phyloP scores from a whole-genome alignment of 2,797 vertebrate species.

The Florisuga fusca region DNA sequence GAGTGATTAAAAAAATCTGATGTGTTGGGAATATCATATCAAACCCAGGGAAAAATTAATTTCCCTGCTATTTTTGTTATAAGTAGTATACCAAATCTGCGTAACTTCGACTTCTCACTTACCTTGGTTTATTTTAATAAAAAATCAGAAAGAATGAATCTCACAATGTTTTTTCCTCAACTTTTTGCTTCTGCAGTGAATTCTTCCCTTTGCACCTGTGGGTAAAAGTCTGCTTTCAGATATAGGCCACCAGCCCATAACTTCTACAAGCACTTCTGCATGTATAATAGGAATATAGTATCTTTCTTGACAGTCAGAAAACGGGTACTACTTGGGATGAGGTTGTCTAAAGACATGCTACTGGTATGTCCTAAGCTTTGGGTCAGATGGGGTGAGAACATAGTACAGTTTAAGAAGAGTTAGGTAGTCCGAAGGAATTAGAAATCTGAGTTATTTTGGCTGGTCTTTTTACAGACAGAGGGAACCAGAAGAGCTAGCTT shows the following conservation, averaged over 20 bases:
- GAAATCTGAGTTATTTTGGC: background rate
- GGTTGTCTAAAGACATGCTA: background rate
- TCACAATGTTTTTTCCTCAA: background rate
- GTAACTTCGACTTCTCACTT: background rate
- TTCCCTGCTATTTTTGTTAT: background rate
- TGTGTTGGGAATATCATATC: background rate
- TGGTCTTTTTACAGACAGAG: background rate
- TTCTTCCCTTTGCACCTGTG: background rate
- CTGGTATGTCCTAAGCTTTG: background rate
- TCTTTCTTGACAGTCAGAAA: background rate
- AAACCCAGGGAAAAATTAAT: background rate
- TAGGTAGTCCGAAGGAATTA: background rate
- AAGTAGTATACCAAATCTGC: background rate
- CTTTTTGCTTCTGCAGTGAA: background rate
- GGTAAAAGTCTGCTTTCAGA: background rate
- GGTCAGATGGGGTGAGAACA: background rate
- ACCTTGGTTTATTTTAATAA: background rate
- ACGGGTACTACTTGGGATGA: background rate
- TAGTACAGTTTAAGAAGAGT: background rate
- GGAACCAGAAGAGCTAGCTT: background rate
- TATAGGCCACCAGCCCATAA: background rate
- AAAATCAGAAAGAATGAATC: background rate
- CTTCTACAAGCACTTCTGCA: background rate
- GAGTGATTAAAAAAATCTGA: background rate
- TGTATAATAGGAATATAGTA: background rate